Base-by-base conservation (phyloP, 1,140 invertebrate species). In the Ptiloglossa arizonensis region DNA sequence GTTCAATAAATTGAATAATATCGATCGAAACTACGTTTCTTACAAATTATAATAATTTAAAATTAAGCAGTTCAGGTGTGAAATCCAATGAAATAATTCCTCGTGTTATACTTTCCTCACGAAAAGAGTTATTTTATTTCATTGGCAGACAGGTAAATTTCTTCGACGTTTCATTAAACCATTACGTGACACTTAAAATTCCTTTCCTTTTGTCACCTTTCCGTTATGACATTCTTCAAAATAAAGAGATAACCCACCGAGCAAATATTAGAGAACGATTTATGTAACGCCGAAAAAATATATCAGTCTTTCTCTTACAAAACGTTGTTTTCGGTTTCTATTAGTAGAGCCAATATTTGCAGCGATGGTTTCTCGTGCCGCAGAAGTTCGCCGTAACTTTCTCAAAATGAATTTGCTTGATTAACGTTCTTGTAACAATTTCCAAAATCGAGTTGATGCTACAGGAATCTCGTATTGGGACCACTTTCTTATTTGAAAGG, bases 401-500 rank as follows among this genome's bases (percentile, higher is more conserved):
- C 63, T 44, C 48, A 0, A 22, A 32, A 44, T 9, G 27, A 35
- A 8, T 48, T 24, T 32, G 17, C 17, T 2, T 17, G 71, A 66
- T 74, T 56, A 75, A 75, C 41, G 41, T 52, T 74, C 41, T 41
- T 52, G 29, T 48, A 62, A 69, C 6, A 19, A 69, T 66, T 70
- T 22, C 46, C 24, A 50, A 77, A 86, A 81, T 83, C 59, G 41
- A 78, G 52, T 54, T 27, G 24, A 77, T 35, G 62, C 54, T 69
- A 41, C 22, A 57, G 27, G 73, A 67, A 50, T 64, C 56, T 75
- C 54, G 57, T 70, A 82, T 83, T 68, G 83, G 82, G 86, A 88
- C 88, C 81, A 90, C 89, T 90, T 90, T 90, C 87, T 82, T 79
- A 83, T 74, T 67, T 70, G 77, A 63, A 69, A 73, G 59, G 74